These are phyloP conservation scores for Parthenolecanium corni DNA, from an alignment of 2,888 invertebrate genomes.

Conservation along the genomic window DNA sequence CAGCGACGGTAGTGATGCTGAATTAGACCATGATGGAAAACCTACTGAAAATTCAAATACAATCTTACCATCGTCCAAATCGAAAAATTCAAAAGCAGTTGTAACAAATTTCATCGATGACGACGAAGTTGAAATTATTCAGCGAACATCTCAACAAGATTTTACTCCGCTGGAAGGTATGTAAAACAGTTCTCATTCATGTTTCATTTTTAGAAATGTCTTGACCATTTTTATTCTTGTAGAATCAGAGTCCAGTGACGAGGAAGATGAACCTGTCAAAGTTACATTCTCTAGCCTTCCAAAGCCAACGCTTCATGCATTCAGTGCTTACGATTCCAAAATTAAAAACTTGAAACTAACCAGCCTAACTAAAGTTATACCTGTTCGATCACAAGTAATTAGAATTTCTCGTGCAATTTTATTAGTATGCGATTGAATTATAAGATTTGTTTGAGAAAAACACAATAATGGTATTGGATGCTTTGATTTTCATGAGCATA, in stretches of 20 bases:
- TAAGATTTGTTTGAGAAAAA: too few relatives aligned
- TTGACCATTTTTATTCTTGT: slow-evolving; percentile 10
- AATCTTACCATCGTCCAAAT: neutral
- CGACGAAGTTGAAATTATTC: slow-evolving; percentile 10
- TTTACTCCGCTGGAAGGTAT: neutral
- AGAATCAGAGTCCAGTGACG: slow-evolving; percentile 22
- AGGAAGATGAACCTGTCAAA: slow-evolving; percentile 21
- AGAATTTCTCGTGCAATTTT: too few relatives aligned
- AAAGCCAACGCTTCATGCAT: slow-evolving; percentile 13
- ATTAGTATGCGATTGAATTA: too few relatives aligned
- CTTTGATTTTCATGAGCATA: too few relatives aligned
- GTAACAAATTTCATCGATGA: slow-evolving; percentile 3
- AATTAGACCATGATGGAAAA: neutral
- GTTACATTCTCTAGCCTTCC: slow-evolving; percentile 24
- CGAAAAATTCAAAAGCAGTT: slow-evolving; percentile 2
- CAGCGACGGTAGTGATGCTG: slow-evolving; percentile 30
- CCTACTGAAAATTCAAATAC: neutral
- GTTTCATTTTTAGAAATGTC: too few relatives aligned
- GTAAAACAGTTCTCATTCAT: too few relatives aligned
- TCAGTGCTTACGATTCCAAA: neutral
- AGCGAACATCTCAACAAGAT: slow-evolving; percentile 4
- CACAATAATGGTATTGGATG: too few relatives aligned
- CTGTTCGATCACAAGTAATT: neutral
- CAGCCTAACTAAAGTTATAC: neutral
- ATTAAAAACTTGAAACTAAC: neutral